Conservation (phyloP, 1,140 invertebrate species). For the Anthonomus grandis region DNA sequence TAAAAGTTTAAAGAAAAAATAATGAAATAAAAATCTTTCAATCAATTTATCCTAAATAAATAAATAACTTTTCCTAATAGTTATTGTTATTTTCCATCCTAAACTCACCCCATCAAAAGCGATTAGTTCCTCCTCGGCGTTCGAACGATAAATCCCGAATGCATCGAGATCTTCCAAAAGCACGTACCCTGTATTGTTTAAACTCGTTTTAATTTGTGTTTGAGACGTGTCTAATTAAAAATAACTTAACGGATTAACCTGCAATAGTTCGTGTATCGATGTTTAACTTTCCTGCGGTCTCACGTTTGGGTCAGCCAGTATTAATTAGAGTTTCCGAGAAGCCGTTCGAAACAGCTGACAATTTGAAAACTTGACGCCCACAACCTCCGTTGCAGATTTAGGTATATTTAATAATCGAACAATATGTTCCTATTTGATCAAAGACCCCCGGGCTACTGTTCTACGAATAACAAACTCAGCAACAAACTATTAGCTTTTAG, state of each 20-base stretch:
- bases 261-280: slow-evolving; percentile 36
- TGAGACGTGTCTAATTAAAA: slow-evolving; percentile 35
- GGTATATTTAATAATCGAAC: slow-evolving; percentile 43
- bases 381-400: slow-evolving; percentile 32
- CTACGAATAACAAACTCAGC: slow-evolving; percentile 16
- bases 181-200: slow-evolving; percentile 5
- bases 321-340: slow-evolving; percentile 36
- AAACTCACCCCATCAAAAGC: too few species aligned
- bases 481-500: slow-evolving; percentile 13
- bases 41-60: too few species aligned
- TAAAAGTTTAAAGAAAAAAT: too few species aligned
- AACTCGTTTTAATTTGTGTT: slow-evolving; percentile 27
- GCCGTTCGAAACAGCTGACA: slow-evolving; percentile 41
- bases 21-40: too few species aligned
- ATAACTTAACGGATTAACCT: slow-evolving; percentile 35
- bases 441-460: slow-evolving; percentile 6
- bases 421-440: slow-evolving; percentile 37
- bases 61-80: too few species aligned
- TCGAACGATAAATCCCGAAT: background rate
- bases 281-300: slow-evolving; percentile 36
- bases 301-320: slow-evolving; percentile 38
- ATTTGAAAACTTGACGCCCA: slow-evolving; percentile 37
- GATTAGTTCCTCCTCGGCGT: too few species aligned
- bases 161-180: background rate
- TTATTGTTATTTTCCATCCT: too few species aligned